phyloP scores from a whole-genome alignment of 2,888 invertebrate genomes.

The Lomographa bimaculata region DNA sequence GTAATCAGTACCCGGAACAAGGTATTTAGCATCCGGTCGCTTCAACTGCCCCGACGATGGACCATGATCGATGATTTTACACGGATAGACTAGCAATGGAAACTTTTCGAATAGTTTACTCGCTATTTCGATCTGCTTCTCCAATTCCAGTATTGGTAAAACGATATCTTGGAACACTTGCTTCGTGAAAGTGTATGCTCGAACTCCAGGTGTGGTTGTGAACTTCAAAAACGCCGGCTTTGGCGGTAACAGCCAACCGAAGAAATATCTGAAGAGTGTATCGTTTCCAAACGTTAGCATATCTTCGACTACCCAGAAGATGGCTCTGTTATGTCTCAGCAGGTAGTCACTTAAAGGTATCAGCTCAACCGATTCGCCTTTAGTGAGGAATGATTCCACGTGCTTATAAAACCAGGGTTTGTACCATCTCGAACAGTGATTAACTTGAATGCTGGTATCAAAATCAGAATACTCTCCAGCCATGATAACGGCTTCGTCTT shows the following conservation, averaged over 20 bases:
- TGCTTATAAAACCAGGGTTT: slow-evolving; percentile 90
- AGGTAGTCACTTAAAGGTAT: slow-evolving; percentile 86
- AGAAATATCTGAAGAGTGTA: slow-evolving; percentile 82
- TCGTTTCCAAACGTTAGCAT: slow-evolving; percentile 89
- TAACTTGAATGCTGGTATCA: slow-evolving; percentile 75
- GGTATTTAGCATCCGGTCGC: slow-evolving; percentile 79
- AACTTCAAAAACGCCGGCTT: slow-evolving; percentile 89
- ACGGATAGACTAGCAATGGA: slow-evolving; percentile 88
- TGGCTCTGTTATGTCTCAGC: slow-evolving; percentile 86
- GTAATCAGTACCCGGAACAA: slow-evolving; percentile 86
- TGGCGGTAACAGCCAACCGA: slow-evolving; percentile 88
- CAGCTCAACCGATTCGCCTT: slow-evolving; percentile 81
- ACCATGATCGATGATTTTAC: slow-evolving; percentile 86
- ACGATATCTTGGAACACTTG: slow-evolving; percentile 90
- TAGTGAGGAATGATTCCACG: slow-evolving; percentile 81
- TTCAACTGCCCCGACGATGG: slow-evolving; percentile 83
- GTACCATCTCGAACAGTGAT: slow-evolving; percentile 85
- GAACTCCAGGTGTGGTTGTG: slow-evolving; percentile 86
- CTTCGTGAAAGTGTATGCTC: slow-evolving; percentile 87
- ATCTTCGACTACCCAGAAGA: slow-evolving; percentile 89
- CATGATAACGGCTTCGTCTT: slow-evolving; percentile 86
- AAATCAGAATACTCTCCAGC: slow-evolving; percentile 85
- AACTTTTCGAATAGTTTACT: slow-evolving; percentile 86
- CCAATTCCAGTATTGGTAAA: slow-evolving; percentile 85
- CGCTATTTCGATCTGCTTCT: slow-evolving; percentile 84